Conservation (phyloP, 2,797 vertebrate species). For the Lithobates pipiens region DNA sequence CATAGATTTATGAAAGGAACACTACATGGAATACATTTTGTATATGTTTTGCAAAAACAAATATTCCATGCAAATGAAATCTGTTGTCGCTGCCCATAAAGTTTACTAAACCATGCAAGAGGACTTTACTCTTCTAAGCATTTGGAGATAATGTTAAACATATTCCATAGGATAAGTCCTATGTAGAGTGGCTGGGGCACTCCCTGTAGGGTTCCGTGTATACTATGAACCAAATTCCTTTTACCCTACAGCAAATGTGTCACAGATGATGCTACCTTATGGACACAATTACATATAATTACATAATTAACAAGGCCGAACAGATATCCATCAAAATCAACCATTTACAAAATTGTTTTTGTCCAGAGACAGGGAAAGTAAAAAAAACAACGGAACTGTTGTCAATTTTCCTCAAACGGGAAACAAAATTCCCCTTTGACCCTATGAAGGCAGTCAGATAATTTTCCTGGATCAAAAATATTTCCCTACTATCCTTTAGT, state of each 20-base stretch:
- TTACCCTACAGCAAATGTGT: neutral
- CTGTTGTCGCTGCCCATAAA: too few species aligned
- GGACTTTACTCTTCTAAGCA: too few species aligned
- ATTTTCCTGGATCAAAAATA: neutral
- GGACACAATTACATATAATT: neutral
- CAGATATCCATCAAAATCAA: neutral
- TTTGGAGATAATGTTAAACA: too few species aligned
- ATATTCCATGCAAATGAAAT: too few species aligned
- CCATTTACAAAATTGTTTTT: neutral
- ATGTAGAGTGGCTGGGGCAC: too few species aligned
- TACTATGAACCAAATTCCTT: neutral
- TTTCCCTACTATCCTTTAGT: too few species aligned
- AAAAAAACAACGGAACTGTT: neutral
- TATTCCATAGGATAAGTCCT: too few species aligned
- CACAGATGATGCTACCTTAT: neutral
- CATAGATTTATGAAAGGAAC: too few species aligned
- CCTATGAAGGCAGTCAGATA: neutral
- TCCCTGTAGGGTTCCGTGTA: neutral
- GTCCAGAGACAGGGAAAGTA: neutral
- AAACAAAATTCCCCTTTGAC: neutral
- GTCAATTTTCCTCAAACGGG: neutral
- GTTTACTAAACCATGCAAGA: too few species aligned
- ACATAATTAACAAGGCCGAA: neutral
- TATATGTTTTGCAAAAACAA: too few species aligned
- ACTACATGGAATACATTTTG: too few species aligned